Evolutionary conservation across 2,888 invertebrate species (phyloP), one percentile per base, ranked within the genome.

Genomic region (Patella pellucida): DNA sequence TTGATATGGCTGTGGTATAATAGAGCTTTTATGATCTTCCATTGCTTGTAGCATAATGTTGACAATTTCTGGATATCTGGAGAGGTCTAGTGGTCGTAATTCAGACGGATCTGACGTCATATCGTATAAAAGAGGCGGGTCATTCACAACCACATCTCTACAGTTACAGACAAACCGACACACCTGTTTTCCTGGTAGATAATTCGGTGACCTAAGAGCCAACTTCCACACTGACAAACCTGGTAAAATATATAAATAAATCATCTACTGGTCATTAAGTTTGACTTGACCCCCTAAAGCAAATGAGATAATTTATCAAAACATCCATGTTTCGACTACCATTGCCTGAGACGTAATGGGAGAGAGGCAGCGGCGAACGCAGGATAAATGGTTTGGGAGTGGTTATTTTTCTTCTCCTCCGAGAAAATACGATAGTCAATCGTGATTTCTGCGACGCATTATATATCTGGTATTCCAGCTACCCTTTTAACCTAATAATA

Each of bases 51-150:
- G 73, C 27, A 90, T 84, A 50, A 69, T 68, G n/a, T 71, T 52
- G 41, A 68, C 70, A n/a, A 76, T 72, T 4, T 80, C 74, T 27
- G 71, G 75, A 71, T 82, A 76, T 72, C 79, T 68, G 19, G 76
- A 76, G 71, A 81, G 72, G 68, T 87, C 83, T 9, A 92, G 82
- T 19, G 90, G 89, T 71, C 85, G 86, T 31, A 82, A 83, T 83
- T 92, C 92, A 19, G 87, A 88, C 0, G 91, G 92, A 84, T 92
- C 92, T 62, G 83, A 81, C 23, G 87, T 87, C 71, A 92, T 83
- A 75, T 92, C 91, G 81, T 89, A 92, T 14, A 92, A 81, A 19
- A 90, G 82, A 15, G 92, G 92, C 4, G 91, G 90, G 70, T 90
- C 84, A 71, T 92, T 90, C 12, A 89, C 82, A 54, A 80, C 67